Evolutionary conservation across 2,113 vertebrate genomes (phyloP).

Genomic region (Rousettus leschenaultii): DNA sequence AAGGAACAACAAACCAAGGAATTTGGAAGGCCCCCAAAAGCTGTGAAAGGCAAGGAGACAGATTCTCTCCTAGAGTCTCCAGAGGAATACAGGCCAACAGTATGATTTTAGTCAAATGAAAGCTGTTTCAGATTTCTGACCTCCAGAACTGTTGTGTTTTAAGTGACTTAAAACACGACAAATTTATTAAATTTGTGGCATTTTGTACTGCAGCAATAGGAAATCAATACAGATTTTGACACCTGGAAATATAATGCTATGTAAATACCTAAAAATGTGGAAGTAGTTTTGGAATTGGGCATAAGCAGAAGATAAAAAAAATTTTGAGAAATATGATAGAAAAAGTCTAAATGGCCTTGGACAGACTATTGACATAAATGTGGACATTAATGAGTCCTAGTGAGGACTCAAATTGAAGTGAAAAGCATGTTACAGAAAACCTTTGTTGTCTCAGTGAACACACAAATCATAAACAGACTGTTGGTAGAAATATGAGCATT

Average conservation of each 20-base stretch:
- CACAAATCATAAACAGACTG: background rate
- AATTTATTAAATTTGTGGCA: background rate
- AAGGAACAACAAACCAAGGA: background rate
- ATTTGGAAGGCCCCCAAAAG: background rate
- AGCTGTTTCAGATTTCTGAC: background rate
- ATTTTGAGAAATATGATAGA: background rate
- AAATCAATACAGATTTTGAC: background rate
- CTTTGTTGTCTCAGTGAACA: background rate
- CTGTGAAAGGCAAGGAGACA: background rate
- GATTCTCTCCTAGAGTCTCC: background rate
- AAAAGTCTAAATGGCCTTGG: background rate
- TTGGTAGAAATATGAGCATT: background rate
- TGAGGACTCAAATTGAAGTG: background rate
- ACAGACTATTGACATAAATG: background rate
- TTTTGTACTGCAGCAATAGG: background rate
- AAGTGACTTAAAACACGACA: background rate
- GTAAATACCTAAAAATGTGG: background rate
- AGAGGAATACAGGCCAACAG: background rate
- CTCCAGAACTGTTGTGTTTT: background rate
- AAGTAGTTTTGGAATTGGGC: background rate
- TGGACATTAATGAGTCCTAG: background rate
- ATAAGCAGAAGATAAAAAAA: background rate
- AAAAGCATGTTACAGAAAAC: background rate
- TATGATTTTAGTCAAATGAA: background rate
- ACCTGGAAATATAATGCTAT: background rate